These are phyloP conservation scores for Thalassoma bifasciatum DNA, from an alignment of 2,113 vertebrate species.

Conservation along the genomic window DNA sequence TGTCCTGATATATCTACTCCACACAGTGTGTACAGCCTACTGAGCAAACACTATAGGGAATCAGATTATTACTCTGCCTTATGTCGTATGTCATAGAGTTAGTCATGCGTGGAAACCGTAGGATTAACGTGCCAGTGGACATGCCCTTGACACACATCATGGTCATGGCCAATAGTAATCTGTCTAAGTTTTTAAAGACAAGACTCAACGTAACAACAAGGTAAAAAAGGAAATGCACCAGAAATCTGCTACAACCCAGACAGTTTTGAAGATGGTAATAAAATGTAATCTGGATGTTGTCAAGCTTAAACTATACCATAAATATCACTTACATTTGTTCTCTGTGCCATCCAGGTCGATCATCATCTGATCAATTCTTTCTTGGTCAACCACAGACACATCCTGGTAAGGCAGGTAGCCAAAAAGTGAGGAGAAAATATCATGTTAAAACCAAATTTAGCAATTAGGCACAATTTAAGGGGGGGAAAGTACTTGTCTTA, in stretches of 20 bases:
- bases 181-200: too few relatives aligned
- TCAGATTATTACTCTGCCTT: not conserved
- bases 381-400: constrained; percentile 90
- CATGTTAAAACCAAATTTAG: not conserved
- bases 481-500: constrained; percentile 76
- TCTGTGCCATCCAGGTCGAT: constrained; percentile 95
- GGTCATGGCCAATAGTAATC: too few relatives aligned
- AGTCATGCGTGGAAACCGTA: too few relatives aligned
- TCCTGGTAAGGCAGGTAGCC: constrained; percentile 78
- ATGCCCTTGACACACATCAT: too few relatives aligned
- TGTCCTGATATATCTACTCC: too few relatives aligned
- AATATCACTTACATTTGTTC: constrained; percentile 91
- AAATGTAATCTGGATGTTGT: not conserved
- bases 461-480: not conserved
- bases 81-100: not conserved
- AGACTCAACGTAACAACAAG: not conserved
- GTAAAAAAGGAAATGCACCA: not conserved
- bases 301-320: too few relatives aligned
- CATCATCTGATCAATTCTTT: constrained; percentile 95
- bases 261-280: not conserved
- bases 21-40: not conserved
- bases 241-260: not conserved
- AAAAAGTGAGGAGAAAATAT: not conserved
- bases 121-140: too few relatives aligned
- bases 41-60: not conserved